Conservation (phyloP, 2,888 invertebrate genomes). For the Sceliomorpha sp. region DNA sequence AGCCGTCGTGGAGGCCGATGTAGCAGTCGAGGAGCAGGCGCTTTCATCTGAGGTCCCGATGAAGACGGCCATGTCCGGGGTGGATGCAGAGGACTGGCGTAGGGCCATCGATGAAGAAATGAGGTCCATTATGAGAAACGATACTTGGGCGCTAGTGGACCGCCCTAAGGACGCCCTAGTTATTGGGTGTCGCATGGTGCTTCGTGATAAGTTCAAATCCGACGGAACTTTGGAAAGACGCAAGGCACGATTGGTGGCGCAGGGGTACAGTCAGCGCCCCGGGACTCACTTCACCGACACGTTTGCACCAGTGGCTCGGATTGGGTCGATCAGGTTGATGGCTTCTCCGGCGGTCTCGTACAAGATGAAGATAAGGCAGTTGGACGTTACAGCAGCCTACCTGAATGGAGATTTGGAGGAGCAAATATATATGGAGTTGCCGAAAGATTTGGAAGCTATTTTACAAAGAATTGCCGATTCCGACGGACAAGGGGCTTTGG, state of each 20-base stretch:
- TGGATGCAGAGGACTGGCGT: conserved; percentile 43
- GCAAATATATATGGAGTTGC: conserved; percentile 55
- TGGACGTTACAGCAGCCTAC: conserved; percentile 59
- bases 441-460: conserved; percentile 10
- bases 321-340: conserved; percentile 53
- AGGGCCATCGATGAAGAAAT: conserved; percentile 54
- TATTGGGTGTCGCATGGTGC: conserved; percentile 41
- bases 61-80: conserved; percentile 26
- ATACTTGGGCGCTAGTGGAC: conserved; percentile 56
- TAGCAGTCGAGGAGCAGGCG: not conserved
- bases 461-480: not conserved
- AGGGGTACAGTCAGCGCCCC: conserved; percentile 48
- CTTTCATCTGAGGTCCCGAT: conserved; percentile 13
- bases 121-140: conserved; percentile 45
- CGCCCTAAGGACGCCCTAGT: conserved; percentile 30
- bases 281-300: conserved; percentile 55
- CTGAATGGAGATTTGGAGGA: conserved; percentile 58
- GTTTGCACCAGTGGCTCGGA: conserved; percentile 54
- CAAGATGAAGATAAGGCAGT: conserved; percentile 51
- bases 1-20: not conserved
- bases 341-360: conserved; percentile 49
- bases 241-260: conserved; percentile 54
- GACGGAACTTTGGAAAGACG: conserved; percentile 48
- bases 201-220: conserved; percentile 42
- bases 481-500: conserved; percentile 1